Percentiles rank a stretch among this genome's conserved stretches.
These are phyloP conservation scores for Pseudochirops corinnae DNA, from an alignment of 2,797 vertebrate genomes.

Conservation along the genomic window DNA sequence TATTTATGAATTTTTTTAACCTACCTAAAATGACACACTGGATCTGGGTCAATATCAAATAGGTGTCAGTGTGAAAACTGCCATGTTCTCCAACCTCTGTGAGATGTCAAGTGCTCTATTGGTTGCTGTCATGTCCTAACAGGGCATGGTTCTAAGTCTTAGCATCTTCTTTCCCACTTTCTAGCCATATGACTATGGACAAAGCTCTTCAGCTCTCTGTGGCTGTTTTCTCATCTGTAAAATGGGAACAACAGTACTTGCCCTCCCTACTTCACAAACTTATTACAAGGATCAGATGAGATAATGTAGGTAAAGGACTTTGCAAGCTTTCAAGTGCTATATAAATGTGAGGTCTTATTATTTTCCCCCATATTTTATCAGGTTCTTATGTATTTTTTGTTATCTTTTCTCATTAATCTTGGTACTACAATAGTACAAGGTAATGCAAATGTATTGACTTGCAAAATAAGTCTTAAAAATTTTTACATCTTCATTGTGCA, in stretches of 20 bases:
- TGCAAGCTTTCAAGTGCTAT: not conserved
- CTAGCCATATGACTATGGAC: not conserved
- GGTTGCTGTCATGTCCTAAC: not conserved
- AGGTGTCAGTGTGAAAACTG: not conserved
- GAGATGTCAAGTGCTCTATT: not conserved
- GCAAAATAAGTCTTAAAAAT: not conserved
- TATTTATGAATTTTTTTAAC: not conserved
- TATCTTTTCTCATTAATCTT: not conserved
- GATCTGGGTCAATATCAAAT: not conserved
- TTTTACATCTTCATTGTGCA: not conserved
- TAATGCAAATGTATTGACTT: not conserved
- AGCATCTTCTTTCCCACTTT: not conserved
- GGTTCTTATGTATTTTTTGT: not conserved
- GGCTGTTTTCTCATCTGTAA: not conserved
- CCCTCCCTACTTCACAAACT: not conserved
- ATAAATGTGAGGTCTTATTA: not conserved
- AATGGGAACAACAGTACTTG: not conserved
- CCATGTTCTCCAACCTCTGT: not conserved
- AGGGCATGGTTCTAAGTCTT: rapidly evolving
- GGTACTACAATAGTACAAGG: not conserved
- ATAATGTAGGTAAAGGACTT: not conserved
- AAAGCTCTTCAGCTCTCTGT: not conserved
- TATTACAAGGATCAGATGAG: not conserved
- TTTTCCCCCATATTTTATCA: not conserved
- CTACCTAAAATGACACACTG: not conserved